phyloP scores from a whole-genome alignment of 2,888 invertebrate species.

The Plusia festucae region DNA sequence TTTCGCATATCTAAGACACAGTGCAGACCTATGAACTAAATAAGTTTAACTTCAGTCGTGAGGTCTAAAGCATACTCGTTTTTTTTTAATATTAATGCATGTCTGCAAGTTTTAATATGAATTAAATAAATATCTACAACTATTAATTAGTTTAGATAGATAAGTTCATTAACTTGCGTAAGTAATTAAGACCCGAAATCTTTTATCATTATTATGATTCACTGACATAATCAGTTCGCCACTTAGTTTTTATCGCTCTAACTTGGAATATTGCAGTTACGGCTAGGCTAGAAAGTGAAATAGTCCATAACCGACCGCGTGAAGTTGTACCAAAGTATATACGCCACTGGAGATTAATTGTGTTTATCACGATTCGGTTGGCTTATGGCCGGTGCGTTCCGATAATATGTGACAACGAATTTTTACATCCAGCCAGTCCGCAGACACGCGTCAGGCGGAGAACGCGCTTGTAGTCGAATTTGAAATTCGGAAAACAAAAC shows the following conservation, averaged over 20 bases:
- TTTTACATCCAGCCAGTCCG: slow-evolving; percentile 76
- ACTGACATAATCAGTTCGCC: slow-evolving; percentile 58
- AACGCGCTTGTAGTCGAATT: slow-evolving; percentile 64
- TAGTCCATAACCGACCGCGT: slow-evolving; percentile 69
- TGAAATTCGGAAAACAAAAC: slow-evolving; percentile 56
- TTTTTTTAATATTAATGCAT: too few species aligned
- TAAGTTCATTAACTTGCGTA: not conserved
- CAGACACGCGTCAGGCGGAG: slow-evolving; percentile 69
- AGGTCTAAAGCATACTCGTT: too few species aligned
- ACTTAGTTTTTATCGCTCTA: slow-evolving; percentile 58
- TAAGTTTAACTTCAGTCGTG: too few species aligned
- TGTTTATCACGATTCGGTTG: slow-evolving; percentile 78
- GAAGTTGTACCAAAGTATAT: slow-evolving; percentile 61
- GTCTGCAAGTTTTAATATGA: not conserved
- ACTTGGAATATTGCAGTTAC: slow-evolving; percentile 40
- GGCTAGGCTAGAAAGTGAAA: slow-evolving; percentile 79
- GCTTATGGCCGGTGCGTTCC: slow-evolving; percentile 81
- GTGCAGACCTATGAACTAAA: too few species aligned
- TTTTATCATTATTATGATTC: slow-evolving; percentile 55
- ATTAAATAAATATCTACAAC: not conserved
- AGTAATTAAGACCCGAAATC: slow-evolving; percentile 13
- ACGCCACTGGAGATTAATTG: slow-evolving; percentile 66
- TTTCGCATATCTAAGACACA: too few species aligned
- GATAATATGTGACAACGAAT: slow-evolving; percentile 72
- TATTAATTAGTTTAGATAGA: not conserved